These are phyloP conservation scores for Climacteris rufus DNA, from an alignment of 2,113 vertebrate genomes.

Conservation along the genomic window DNA sequence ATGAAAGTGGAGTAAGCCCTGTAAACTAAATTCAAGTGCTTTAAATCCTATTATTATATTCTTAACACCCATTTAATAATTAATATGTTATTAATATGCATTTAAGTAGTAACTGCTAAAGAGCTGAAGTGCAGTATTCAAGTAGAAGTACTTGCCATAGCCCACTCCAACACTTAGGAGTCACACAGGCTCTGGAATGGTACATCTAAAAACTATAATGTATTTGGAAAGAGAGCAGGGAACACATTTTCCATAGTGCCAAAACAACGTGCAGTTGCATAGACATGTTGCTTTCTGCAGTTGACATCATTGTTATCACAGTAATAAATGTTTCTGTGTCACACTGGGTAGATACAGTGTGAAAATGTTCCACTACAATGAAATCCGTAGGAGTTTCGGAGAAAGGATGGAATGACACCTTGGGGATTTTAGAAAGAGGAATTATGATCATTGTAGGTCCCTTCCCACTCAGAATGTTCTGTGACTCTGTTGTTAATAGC, in stretches of 20 bases:
- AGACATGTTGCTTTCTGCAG: background rate
- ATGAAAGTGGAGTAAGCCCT: background rate
- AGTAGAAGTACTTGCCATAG: background rate
- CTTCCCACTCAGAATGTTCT: background rate
- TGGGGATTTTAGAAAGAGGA: background rate
- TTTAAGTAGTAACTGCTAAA: background rate
- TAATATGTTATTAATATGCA: background rate
- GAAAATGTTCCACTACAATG: background rate
- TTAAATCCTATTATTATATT: background rate
- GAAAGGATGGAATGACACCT: background rate
- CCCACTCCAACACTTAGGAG: background rate
- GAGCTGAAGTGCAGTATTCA: background rate
- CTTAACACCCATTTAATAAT: background rate
- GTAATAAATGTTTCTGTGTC: background rate
- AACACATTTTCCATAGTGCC: background rate
- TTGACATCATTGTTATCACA: background rate
- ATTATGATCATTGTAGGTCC: background rate
- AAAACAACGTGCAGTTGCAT: background rate
- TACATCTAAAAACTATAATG: background rate
- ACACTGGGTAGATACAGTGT: background rate
- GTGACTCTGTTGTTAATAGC: background rate
- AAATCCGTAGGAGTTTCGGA: background rate
- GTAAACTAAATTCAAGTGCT: background rate
- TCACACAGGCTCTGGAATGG: background rate
- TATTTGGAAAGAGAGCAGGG: background rate